Evolutionary conservation across 2,888 invertebrate genomes (phyloP).

Genomic region (Macaria notata): DNA sequence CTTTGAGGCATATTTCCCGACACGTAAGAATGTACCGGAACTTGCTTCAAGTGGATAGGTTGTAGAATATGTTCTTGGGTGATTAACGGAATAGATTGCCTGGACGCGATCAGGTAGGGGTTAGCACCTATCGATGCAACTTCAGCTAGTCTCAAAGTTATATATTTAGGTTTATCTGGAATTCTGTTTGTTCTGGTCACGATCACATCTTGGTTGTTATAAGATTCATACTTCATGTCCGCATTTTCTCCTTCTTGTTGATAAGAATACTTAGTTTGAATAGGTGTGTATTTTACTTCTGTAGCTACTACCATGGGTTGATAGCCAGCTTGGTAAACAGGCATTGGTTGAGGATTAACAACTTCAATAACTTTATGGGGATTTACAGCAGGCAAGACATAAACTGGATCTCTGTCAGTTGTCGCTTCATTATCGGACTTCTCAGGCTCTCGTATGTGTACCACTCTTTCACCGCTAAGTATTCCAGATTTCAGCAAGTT

Average conservation of each 20-base stretch:
- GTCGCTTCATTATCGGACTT: constrained; percentile 4
- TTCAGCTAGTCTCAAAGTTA: constrained; percentile 39
- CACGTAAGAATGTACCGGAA: constrained; percentile 11
- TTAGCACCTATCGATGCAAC: constrained; percentile 26
- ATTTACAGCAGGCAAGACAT: constrained; percentile 3
- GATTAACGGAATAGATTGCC: constrained; percentile 4
- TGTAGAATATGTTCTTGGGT: neutral
- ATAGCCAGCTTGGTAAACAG: constrained; percentile 10
- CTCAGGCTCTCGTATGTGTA: constrained; percentile 19
- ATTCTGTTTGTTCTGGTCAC: constrained; percentile 37
- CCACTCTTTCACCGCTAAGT: constrained; percentile 26
- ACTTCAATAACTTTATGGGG: neutral
- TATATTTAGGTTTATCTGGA: constrained; percentile 35
- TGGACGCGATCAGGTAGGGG: constrained; percentile 7
- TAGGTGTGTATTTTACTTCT: constrained; percentile 15
- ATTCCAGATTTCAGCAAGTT: constrained; percentile 42
- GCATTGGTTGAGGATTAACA: constrained; percentile 3
- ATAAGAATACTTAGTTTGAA: constrained; percentile 42
- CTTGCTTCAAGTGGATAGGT: constrained; percentile 3
- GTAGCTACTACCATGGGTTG: constrained; percentile 19
- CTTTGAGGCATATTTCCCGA: neutral
- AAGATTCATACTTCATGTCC: constrained; percentile 38
- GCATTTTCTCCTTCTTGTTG: constrained; percentile 39
- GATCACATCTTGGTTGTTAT: constrained; percentile 36
- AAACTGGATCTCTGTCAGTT: constrained; percentile 14